Evolutionary conservation across 2,797 vertebrate genomes (phyloP).

Genomic region (Myotis planiceps): DNA sequence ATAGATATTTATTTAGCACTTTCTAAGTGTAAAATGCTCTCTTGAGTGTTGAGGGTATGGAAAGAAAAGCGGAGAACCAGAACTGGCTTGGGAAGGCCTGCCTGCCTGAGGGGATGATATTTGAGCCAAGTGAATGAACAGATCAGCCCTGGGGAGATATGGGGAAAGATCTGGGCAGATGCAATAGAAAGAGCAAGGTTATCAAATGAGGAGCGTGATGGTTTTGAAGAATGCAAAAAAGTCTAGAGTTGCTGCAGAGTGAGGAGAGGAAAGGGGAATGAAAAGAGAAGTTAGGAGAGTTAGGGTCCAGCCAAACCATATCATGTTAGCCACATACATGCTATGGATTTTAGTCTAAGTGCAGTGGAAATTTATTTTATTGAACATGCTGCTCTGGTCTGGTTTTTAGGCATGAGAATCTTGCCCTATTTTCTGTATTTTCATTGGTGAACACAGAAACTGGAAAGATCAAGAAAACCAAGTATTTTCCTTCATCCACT

Average conservation of each 20-base stretch:
- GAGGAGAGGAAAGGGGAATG: not conserved
- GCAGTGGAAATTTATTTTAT: not conserved
- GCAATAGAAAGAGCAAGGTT: not conserved
- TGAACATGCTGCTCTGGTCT: not conserved
- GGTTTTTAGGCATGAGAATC: not conserved
- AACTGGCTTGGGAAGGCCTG: not conserved
- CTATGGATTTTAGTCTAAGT: not conserved
- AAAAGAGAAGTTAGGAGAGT: not conserved
- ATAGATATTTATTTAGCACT: not conserved
- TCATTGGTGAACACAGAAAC: not conserved
- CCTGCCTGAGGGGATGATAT: not conserved
- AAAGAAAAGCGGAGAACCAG: not conserved
- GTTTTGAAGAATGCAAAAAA: not conserved
- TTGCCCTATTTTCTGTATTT: not conserved
- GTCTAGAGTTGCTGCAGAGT: not conserved
- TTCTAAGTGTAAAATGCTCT: not conserved
- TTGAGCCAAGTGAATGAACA: not conserved
- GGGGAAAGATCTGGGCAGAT: not conserved
- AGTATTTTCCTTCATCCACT: not conserved
- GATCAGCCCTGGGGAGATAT: not conserved
- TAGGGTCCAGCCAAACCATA: not conserved
- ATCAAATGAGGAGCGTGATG: not conserved
- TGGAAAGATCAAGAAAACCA: not conserved
- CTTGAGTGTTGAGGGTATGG: not conserved
- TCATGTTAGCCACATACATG: not conserved